Evolutionary conservation across 2,797 vertebrate species (phyloP), one percentile per base, ranked within the genome.

Genomic region (Aselliscus stoliczkanus): DNA sequence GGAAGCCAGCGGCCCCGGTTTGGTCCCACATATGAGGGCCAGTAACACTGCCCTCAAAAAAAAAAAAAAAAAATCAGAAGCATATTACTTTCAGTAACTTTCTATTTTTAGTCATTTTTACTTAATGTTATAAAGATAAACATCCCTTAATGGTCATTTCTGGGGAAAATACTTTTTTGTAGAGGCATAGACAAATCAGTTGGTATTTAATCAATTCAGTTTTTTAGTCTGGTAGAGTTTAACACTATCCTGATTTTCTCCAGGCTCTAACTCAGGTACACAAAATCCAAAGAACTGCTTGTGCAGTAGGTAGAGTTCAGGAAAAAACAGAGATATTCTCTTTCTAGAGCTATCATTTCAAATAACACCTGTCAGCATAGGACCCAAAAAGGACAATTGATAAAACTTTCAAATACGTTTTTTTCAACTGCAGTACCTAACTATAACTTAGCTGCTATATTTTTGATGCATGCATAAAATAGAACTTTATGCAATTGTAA

Each of bases 401-500:
- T 39, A 85, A 81, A 85, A 77, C 25, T 50, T 93, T 54, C 9
- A 47, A 76, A 58, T 39, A 39, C 7, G 9, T 15, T n/a, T 31
- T 82, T 85, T 67, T 75, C 42, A 76, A 47, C 14, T 75, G 18
- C 7, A 64, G 6, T 27, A 20, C 17, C 42, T 85, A 85, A 92
- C 52, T 88, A 73, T 50, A 86, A 88, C 70, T 42, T n/a, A 93
- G 65, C 31, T 67, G 14, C 27, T 85, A 23, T 25, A 88, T 82
- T 60, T 77, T 73, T 73, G 72, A 72, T 90, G 8, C 21, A 42
- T 8, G 8, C 42, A 84, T 73, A 77, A 85, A 79, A 89, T 92
- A 90, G 77, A 95, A 88, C 50, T 88, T 75, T 67, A 87, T 77
- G 9, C n/a, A 92, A 47, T 20, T 94, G 15, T 76, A 83, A 80